Base-by-base conservation (phyloP, 2,113 vertebrate genomes). In the Rhipidura dahli region DNA sequence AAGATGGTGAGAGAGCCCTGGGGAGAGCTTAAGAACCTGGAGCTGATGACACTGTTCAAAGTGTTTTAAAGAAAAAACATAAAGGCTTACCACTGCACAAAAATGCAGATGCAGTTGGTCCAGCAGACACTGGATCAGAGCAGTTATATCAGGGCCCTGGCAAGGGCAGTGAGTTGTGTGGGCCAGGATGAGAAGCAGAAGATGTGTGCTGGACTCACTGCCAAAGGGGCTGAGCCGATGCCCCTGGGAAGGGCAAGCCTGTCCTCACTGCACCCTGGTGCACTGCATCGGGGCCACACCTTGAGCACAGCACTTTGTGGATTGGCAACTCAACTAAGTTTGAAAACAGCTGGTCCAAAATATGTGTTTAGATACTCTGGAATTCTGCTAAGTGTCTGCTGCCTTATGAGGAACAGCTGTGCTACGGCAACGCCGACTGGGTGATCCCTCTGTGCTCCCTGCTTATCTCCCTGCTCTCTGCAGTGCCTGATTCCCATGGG, bases 331-430 rank as follows among this genome's bases (percentile, higher is more conserved):
- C 54, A 11, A 59, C 0, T 21, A 35, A 61, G 33, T 65, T n/a
- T 83, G 72, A 44, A 69, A 92, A 47, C 86, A 95, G 86, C 86
- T 75, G 80, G 39, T 33, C 76, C 63, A 72, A 56, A 56, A 88
- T 71, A 68, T 54, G 71, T 92, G 79, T 69, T 88, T 80, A 69
- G 82, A 47, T 40, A n/a, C 81, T 73, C 71, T 70, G 81, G 79
- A 90, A 66, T 90, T 42, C 68, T 77, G 59, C 68, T 90, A 70
- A 91, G 82, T 94, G 91, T 75, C 87, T 96, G 96, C 85, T 31
- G 20, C 1, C 0, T 69, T 77, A 96, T 7, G 15, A 85, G 76
- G 70, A 88, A 49, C 94, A 96, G 92, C 96, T 96, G 94, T 71
- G 83, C 24, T 40, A 3, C 5, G 0, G 82, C 45, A 50, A 8